Evolutionary conservation across 2,113 vertebrate species (phyloP), one percentile per base, ranked within the genome.

Genomic region (Alaudala cheleensis): DNA sequence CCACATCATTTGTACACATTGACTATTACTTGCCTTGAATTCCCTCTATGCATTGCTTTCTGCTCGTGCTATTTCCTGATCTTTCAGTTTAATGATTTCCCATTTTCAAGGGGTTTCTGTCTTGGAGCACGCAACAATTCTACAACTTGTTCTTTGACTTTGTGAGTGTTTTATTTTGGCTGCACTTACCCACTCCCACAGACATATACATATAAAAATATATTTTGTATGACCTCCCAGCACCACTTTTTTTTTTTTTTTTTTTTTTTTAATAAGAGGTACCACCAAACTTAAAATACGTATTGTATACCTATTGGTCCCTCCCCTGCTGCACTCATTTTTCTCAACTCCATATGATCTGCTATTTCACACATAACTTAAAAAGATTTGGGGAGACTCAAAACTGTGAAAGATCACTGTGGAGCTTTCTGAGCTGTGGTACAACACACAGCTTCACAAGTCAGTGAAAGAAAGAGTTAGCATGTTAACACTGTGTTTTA

Each of bases 11-110:
- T 83, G 54, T 80, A 90, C 42, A 24, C 33, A 78, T 78, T 0
- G 24, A 86, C 88, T 86, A 16, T 58, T 50, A 47, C 45, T 76
- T 26, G 8, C 44, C 42, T 95, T 8, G 3, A 56, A 76, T 93
- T 94, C 54, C 66, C 58, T 88, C 45, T 20, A 5, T 67, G 31
- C 33, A 70, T 21, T 17, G 3, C 71, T 94, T 83, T 66, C 58
- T 80, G 23, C 37, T 49, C 73, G 64, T 81, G 34, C 26, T 84
- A 6, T 89, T 92, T 86, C 84, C 84, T 73, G 42, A 62, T 92
- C 14, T 94, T 90, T 86, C 58, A 44, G 24, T 92, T 60, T 90
- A 95, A 92, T 69, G 82, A 90, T 95, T 96, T 96, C 57, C 70
- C 91, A 14, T 90, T 47, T 62, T 58, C 58, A 1, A 1, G 2